These are phyloP conservation scores for Drosophila virilis DNA, from an alignment of 1,140 invertebrate species.

Conservation along the genomic window DNA sequence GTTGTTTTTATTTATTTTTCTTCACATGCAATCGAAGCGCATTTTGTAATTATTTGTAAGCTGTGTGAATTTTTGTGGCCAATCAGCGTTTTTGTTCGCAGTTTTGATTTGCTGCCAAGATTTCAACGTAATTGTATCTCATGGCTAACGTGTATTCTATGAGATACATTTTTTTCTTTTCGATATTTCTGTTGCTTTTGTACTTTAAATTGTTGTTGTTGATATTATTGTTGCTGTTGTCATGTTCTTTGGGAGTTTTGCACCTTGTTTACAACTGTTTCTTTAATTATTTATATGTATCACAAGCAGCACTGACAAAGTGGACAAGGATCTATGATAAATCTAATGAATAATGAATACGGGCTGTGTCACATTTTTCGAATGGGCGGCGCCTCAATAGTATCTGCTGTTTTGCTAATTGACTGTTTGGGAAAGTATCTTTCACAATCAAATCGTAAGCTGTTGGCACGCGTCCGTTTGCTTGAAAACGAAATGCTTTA, in stretches of 20 bases:
- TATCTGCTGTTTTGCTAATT: conserved; percentile 8
- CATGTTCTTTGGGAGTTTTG: conserved; percentile 53
- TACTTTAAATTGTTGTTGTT: too few relatives aligned
- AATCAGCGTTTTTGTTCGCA: conserved; percentile 81
- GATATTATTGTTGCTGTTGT: conserved; percentile 30
- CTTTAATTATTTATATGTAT: conserved; percentile 73
- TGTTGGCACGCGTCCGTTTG: conserved; percentile 60
- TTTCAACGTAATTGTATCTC: conserved; percentile 75
- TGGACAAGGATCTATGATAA: conserved; percentile 71
- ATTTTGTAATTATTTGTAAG: conserved; percentile 72
- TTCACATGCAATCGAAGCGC: conserved; percentile 31
- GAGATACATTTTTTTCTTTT: conserved; percentile 62
- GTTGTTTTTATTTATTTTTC: conserved; percentile 14
- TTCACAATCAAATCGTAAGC: conserved; percentile 12
- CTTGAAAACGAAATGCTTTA: conserved; percentile 47
- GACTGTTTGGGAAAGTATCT: conserved; percentile 53
- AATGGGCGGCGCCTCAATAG: conserved; percentile 38
- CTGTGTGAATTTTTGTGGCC: conserved; percentile 82
- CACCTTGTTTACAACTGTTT: conserved; percentile 73
- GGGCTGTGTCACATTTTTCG: conserved; percentile 32
- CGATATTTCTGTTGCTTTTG: conserved; percentile 23
- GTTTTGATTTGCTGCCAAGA: conserved; percentile 80
- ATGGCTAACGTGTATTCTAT: conserved; percentile 81
- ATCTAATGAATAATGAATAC: conserved; percentile 65
- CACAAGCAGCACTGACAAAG: conserved; percentile 72